phyloP scores from a whole-genome alignment of 1,140 invertebrate genomes.

The Apis florea region DNA sequence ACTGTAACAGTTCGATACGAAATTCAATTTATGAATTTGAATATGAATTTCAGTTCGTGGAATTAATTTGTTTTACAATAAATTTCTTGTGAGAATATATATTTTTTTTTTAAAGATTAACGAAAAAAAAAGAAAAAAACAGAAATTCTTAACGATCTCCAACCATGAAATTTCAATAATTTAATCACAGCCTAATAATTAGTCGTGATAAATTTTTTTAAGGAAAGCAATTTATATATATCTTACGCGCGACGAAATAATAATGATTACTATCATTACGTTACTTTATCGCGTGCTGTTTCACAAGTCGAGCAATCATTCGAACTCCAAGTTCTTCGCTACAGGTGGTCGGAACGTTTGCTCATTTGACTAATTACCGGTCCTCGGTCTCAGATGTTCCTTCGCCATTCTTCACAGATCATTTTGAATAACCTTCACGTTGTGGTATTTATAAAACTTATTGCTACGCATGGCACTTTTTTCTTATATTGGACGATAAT shows the following conservation, averaged over 20 bases:
- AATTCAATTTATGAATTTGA: not conserved
- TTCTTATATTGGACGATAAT: not conserved
- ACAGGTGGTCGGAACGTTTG: constrained; percentile 28
- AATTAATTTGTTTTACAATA: not conserved
- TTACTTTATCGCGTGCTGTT: constrained; percentile 34
- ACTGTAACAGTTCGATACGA: not conserved
- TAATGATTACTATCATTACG: constrained; percentile 33
- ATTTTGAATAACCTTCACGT: not conserved
- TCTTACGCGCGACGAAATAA: constrained; percentile 34
- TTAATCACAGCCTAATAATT: constrained; percentile 2
- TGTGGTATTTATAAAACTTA: not conserved
- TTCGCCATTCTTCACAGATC: not conserved
- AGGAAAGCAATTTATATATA: not conserved
- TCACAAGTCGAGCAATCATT: constrained; percentile 26
- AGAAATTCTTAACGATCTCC: constrained; percentile 4
- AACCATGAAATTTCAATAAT: constrained; percentile 18
- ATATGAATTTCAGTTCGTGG: not conserved
- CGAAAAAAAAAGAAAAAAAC: not conserved
- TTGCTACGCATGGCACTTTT: not conserved
- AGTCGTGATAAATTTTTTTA: constrained; percentile 33
- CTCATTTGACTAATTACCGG: constrained; percentile 50
- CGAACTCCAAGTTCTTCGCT: not conserved
- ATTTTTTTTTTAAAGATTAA: not conserved
- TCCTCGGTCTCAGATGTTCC: not conserved
- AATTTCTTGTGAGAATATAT: not conserved